Evolutionary conservation across 2,113 vertebrate species (phyloP), one percentile per base, ranked within the genome.

Genomic region (Campylomormyrus numenius): DNA sequence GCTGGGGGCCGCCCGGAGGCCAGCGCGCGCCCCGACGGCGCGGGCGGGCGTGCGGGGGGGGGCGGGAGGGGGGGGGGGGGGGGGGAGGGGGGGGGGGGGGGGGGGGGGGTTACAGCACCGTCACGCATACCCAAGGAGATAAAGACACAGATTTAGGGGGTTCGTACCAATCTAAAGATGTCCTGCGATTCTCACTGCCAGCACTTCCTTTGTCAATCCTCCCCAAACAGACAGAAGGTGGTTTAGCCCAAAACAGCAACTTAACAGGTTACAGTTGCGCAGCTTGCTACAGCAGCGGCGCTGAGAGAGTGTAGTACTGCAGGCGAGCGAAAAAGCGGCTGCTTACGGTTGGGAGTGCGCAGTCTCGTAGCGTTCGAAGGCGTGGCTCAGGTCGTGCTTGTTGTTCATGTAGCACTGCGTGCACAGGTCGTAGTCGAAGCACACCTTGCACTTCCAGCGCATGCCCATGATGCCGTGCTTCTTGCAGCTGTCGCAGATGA

Each of bases 401-500:
- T 97, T 97, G 96, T 96, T 98, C 98, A 99, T 99, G 96, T 99
- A 99, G 92, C 98, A 99, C 92, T 99, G 98, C 0, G 98, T 98
- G 94, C 98, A 99, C 94, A 99, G 93, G 95, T 99, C 98, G 0
- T 99, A 99, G 94, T 99, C 98, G 0, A 97, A 98, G 94, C 98
- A 99, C 92, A 98, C 95, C 3, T 97, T 98, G 94, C 98, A 99
- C 89, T 99, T 99, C 98, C 98, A 99, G 74, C 98, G 96, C 98
- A 99, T 99, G 70, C 98, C 98, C 35, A 98, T 97, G 70, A 99
- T 98, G 0, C 98, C 98, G 0, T 99, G 98, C 93, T 98, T 99
- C 96, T 98, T 99, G 94, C 98, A 99, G 92, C 97, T 98, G 95
- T 99, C 98, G 1, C 98, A 99, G 94, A 99, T 99, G 92, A 99